phyloP scores from a whole-genome alignment of 2,797 vertebrate genomes.

The Coluber constrictor region DNA sequence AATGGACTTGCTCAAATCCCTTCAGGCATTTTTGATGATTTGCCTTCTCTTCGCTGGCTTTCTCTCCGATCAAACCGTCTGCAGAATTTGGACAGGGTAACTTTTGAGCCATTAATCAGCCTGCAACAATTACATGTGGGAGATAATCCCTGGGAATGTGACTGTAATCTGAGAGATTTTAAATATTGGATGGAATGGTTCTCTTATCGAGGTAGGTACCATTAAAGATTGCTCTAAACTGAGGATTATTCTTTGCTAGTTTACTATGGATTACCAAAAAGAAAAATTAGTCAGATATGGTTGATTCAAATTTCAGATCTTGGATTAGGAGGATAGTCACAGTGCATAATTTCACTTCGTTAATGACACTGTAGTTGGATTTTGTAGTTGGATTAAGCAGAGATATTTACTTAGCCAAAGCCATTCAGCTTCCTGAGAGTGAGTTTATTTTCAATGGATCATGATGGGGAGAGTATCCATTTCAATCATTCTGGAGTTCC shows the following conservation, averaged over 20 bases:
- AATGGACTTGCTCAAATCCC: slow-evolving; percentile 90
- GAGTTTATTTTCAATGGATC: not conserved
- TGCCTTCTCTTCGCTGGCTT: slow-evolving; percentile 86
- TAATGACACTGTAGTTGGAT: not conserved
- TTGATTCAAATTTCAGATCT: slow-evolving; percentile 1
- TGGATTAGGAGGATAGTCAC: slow-evolving; percentile 21
- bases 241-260: not conserved
- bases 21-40: slow-evolving; percentile 84
- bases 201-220: slow-evolving; percentile 88
- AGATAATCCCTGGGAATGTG: slow-evolving; percentile 97
- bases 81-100: slow-evolving; percentile 89
- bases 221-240: accelerated
- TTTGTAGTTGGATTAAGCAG: not conserved
- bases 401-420: not conserved
- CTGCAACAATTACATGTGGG: slow-evolving; percentile 90
- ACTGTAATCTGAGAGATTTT: slow-evolving; percentile 96
- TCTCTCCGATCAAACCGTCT: slow-evolving; percentile 91
- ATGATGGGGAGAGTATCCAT: not conserved
- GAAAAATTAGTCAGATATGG: not conserved
- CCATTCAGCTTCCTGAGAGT: not conserved
- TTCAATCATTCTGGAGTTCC: slow-evolving; percentile 8
- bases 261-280: not conserved
- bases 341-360: not conserved
- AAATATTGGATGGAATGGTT: slow-evolving; percentile 99
- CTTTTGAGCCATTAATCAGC: slow-evolving; percentile 89